A percentile compares a stretch with the other conserved stretches of the same genome.
These are phyloP conservation scores for Oplegnathus fasciatus DNA, from an alignment of 2,113 vertebrate species.

Conservation along the genomic window DNA sequence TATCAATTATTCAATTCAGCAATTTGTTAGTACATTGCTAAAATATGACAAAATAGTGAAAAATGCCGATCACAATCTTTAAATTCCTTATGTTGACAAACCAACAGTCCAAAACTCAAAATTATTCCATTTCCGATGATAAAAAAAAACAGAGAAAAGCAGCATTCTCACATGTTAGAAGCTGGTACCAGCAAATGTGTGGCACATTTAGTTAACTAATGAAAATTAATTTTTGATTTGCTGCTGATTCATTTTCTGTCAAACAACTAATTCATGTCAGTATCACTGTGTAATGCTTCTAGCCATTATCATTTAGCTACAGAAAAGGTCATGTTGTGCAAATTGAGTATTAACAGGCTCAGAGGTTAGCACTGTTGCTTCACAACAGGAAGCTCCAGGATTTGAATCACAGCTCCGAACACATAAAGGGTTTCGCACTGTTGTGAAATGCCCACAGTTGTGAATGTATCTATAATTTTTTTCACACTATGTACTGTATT, in stretches of 20 bases:
- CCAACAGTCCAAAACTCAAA: not conserved
- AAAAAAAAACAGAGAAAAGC: not conserved
- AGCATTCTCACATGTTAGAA: not conserved
- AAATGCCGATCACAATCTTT: not conserved
- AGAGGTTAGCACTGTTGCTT: not conserved
- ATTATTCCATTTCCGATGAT: too few species aligned
- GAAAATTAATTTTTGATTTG: not conserved
- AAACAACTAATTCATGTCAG: not conserved
- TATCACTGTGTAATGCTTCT: not conserved
- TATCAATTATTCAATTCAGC: not conserved
- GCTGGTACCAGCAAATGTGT: not conserved
- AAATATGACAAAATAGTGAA: not conserved
- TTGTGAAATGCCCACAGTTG: not conserved
- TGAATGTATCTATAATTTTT: not conserved
- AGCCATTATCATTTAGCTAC: not conserved
- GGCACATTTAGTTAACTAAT: not conserved
- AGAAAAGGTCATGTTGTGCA: not conserved
- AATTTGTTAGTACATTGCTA: not conserved
- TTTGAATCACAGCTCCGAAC: not conserved
- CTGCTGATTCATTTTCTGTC: not conserved
- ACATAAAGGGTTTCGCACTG: not conserved
- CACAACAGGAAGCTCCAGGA: not conserved
- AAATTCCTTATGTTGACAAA: not conserved
- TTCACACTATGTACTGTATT: not conserved
- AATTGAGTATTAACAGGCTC: not conserved